Evolutionary conservation across 2,888 invertebrate genomes (phyloP), one percentile per base, ranked within the genome.

Genomic region (Platycheirus rosarum): DNA sequence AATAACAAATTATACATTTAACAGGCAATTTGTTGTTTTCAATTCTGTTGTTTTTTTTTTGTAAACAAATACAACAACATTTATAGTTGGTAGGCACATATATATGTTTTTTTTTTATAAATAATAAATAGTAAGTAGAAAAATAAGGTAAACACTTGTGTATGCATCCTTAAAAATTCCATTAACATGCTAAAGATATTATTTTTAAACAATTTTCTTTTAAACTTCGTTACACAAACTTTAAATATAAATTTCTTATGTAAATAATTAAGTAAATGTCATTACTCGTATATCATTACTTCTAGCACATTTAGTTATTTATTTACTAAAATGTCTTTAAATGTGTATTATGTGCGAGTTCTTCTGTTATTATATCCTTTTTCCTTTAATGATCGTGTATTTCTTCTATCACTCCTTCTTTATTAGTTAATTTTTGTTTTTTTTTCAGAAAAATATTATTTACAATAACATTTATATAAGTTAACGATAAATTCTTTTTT

Each of bases 391-490:
- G 1, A 32, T 48, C 40, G 32, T 63, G 40, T 48, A 48, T 68
- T 26, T n/a, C n/a, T 26, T 57, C 44, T 42, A 63, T 69, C 65
- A 75, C 63, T 75, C 75, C 69, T 57, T 49, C 55, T 68, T 51
- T 46, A 26, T 18, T 42, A n/a, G n/a, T n/a, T n/a, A n/a, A 49
- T 40, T 16, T 60, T 48, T 49, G 2, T n/a, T 63, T 48, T 48
- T 65, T 55, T 60, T 53, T 68, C 82, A 62, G 51, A 75, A 75
- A 74, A 75, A 71, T 82, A 71, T 71, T 82, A 76, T 82, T 71
- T 82, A 82, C 82, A 82, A 77, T 62, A 76, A 76, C 76, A 68
- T 82, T 71, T 55, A 71, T 82, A 71, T 76, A 68, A 80, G 55
- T 82, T 71, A 76, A 76, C 76, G 60, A 82, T 76, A 62, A 79